Evolutionary conservation across 37 sponge, comb jelly and placozoan species (phyloP).

Genomic region (Lycopodina hypogea): DNA sequence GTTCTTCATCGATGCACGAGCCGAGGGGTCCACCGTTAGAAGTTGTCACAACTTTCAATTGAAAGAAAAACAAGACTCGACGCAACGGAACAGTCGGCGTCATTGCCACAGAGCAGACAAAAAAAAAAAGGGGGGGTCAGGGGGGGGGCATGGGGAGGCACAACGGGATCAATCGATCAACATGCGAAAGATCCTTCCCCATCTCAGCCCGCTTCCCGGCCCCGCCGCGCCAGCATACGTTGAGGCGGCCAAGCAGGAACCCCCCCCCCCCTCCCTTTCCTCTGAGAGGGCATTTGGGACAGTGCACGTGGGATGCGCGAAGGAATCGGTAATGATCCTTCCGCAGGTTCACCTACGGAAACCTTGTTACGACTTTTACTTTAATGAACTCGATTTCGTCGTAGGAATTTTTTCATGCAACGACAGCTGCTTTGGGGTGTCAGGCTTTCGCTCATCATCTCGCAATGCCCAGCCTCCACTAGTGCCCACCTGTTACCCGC

Average conservation of each 20-base stretch:
- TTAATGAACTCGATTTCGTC: too few relatives aligned
- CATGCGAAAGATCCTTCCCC: too few relatives aligned
- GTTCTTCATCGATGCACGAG: constrained; percentile 88
- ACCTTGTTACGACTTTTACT: constrained; percentile 91
- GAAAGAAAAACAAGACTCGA: background rate
- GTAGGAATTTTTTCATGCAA: too few relatives aligned
- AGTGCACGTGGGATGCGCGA: background rate
- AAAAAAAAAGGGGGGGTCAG: constrained; percentile 20
- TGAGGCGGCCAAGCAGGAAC: background rate
- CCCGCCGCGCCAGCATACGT: background rate
- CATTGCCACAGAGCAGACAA: constrained; percentile 2
- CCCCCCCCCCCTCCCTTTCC: background rate
- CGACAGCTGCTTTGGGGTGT: too few relatives aligned
- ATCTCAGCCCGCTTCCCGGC: constrained; percentile 19
- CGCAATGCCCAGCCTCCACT: too few relatives aligned
- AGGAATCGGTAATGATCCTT: constrained; percentile 58
- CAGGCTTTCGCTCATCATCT: too few relatives aligned
- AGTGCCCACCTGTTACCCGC: too few relatives aligned
- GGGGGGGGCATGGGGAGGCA: constrained; percentile 28
- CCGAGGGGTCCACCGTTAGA: constrained; percentile 85
- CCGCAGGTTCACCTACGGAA: constrained; percentile 52
- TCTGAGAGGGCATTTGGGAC: too few relatives aligned
- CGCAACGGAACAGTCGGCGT: background rate
- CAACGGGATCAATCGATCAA: too few relatives aligned
- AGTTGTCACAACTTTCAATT: constrained; percentile 58